Conservation (phyloP, 2,797 vertebrate species). For the Myioborus melanocephalus region DNA sequence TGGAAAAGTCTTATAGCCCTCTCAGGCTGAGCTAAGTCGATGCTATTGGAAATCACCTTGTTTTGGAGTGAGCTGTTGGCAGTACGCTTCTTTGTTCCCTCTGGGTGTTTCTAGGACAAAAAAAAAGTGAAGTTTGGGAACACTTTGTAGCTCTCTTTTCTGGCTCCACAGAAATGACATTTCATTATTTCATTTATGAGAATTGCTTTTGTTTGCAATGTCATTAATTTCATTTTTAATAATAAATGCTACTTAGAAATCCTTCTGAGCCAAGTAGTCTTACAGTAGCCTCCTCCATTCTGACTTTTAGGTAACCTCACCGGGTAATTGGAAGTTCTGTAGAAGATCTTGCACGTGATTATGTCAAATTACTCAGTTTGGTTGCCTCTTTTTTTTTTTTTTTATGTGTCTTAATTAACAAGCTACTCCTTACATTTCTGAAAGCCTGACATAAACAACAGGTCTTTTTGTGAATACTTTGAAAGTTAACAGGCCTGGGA, state of each 20-base stretch:
- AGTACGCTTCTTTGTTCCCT: background rate
- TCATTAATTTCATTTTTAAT: background rate
- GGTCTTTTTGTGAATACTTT: background rate
- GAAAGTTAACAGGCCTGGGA: background rate
- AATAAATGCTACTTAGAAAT: background rate
- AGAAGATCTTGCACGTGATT: background rate
- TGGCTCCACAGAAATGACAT: background rate
- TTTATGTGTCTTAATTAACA: background rate
- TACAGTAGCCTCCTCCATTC: background rate
- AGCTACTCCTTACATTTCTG: background rate
- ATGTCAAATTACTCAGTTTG: background rate
- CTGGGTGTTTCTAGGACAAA: background rate
- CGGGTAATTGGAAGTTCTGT: background rate
- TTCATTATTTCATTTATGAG: background rate
- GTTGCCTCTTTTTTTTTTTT: background rate
- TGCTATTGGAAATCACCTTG: background rate
- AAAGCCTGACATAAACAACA: background rate
- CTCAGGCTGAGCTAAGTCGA: background rate
- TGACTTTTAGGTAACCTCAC: background rate
- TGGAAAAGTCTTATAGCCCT: background rate
- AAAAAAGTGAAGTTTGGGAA: background rate
- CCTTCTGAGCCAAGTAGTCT: fast-evolving
- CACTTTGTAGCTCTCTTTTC: background rate
- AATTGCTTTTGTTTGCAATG: background rate
- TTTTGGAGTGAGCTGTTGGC: background rate